Evolutionary conservation across 2,113 vertebrate species (phyloP), one percentile per base, ranked within the genome.

Genomic region (Rafetus swinhoei): DNA sequence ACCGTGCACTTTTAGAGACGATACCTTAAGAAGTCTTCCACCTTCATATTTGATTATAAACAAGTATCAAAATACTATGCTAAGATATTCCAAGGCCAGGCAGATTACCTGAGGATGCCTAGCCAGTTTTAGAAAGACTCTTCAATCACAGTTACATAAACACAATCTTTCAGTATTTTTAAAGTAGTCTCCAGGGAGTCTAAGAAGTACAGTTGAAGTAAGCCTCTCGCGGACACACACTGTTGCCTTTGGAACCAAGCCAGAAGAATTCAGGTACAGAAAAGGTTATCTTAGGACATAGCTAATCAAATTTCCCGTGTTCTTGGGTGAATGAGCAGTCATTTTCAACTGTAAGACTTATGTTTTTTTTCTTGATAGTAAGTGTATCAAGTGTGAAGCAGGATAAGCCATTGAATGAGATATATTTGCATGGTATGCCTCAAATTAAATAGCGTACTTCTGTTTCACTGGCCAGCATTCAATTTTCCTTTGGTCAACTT

Each of bases 11-110:
- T 87, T 90, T 87, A 74, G 9, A 81, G 5, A 53, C 2, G 84
- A 7, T 32, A 82, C 57, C 22, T 0, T 0, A 89, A 69, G 25
- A 81, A 55, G 0, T 0, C 50, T 82, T 84, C 76, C 19, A 1
- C 84, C 21, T 85, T n/a, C 35, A 21, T 27, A 10, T 21, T 81
- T 53, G 60, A 62, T 55, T 60, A 22, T 12, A 15, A 3, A 53
- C 50, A 88, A 74, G 57, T 90, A 87, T 6, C 6, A 39, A 80
- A 87, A 77, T 52, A 52, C 1, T 53, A 24, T 35, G 39, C 7
- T 7, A 56, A 82, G 84, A 53, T 1, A 7, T 60, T 60, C 77
- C 52, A 50, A 72, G 56, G 45, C 81, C 39, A 76, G 82, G 14
- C 1, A 1, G 25, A n/a, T 35, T 53, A 80, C n/a, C 27, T 57